These are phyloP conservation scores for Agriopis marginaria DNA, from an alignment of 2,888 invertebrate genomes.

Conservation along the genomic window DNA sequence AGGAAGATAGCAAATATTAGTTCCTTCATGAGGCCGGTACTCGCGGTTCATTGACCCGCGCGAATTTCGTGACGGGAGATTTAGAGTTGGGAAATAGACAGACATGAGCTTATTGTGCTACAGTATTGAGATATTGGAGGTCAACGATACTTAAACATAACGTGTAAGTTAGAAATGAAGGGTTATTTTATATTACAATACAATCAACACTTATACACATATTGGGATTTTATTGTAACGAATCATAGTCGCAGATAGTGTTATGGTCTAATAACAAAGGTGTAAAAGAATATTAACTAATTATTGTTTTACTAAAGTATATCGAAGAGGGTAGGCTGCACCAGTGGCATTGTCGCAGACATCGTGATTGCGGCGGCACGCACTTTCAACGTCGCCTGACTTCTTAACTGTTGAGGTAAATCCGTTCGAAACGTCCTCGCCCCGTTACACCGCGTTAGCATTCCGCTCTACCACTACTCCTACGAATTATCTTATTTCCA, in stretches of 20 bases:
- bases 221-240: neutral
- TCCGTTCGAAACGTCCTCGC: conserved; percentile 70
- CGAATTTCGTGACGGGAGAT: conserved; percentile 62
- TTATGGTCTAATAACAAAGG: neutral
- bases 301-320: neutral
- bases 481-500: conserved; percentile 77
- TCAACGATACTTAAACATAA: neutral
- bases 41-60: conserved; percentile 78
- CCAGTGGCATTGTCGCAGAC: too few species aligned
- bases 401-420: conserved; percentile 82
- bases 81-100: conserved; percentile 30
- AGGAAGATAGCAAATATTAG: conserved; percentile 81
- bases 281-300: neutral
- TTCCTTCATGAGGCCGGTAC: conserved; percentile 69
- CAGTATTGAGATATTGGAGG: neutral
- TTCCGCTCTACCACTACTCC: conserved; percentile 63
- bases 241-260: neutral
- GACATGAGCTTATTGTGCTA: conserved; percentile 23
- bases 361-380: conserved; percentile 59
- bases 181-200: too few species aligned
- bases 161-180: neutral
- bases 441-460: conserved; percentile 77
- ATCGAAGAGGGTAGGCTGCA: neutral
- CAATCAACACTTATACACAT: too few species aligned
- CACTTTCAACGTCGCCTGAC: conserved; percentile 64